A percentile compares a stretch with the other conserved stretches of the same genome.
Conservation (phyloP, 1,140 invertebrate species). For the Philaenus spumarius region DNA sequence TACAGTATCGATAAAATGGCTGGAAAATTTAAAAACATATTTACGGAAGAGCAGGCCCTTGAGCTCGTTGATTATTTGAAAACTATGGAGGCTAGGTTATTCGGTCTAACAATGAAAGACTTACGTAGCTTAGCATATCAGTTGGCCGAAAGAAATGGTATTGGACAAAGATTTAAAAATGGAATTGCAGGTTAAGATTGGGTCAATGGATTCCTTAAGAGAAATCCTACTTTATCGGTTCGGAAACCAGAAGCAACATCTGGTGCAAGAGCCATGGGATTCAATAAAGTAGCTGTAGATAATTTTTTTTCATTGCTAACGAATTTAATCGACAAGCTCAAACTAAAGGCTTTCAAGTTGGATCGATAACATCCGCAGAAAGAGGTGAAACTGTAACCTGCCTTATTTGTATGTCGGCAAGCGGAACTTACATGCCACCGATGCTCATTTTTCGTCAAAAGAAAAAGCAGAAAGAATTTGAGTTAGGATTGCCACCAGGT, state of each 20-base stretch:
- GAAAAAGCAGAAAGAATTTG: conserved; percentile 27
- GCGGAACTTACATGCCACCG: conserved; percentile 39
- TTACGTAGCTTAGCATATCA: neutral
- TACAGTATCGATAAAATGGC: too few species aligned
- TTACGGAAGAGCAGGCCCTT: neutral
- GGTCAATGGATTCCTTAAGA: conserved; percentile 30
- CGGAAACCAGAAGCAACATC: neutral
- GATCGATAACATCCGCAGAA: conserved; percentile 32
- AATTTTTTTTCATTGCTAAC: neutral
- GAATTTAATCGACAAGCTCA: neutral
- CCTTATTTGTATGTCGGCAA: conserved; percentile 35
- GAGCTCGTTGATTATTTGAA: too few species aligned
- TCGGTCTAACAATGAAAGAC: neutral
- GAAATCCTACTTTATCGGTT: conserved; percentile 31
- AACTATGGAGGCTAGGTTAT: neutral
- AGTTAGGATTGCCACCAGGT: conserved; percentile 26
- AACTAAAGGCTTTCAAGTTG: conserved; percentile 25
- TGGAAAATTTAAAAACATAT: neutral
- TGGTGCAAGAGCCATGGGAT: conserved; percentile 22
- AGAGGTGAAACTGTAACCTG: conserved; percentile 33
- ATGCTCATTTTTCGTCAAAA: conserved; percentile 40
- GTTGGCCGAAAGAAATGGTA: neutral
- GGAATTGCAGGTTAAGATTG: conserved; percentile 16
- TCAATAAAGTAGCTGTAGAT: neutral
- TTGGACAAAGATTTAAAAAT: neutral